Evolutionary conservation across 2,113 vertebrate species (phyloP), one percentile per base, ranked within the genome.

Genomic region (Grammomys surdaster): DNA sequence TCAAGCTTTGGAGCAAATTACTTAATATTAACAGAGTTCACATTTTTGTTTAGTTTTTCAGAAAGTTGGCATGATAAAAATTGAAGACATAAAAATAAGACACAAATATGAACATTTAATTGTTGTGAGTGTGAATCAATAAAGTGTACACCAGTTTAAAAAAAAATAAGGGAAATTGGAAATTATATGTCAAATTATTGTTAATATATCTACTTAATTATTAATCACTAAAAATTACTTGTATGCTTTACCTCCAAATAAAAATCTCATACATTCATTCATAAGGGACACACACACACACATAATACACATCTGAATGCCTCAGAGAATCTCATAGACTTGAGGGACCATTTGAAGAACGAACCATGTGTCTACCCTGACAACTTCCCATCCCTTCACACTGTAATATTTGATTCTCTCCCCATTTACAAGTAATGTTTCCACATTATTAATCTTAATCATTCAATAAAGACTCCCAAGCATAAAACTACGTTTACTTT

Each of bases 1-100:
- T 86, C 40, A 92, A 89, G 36, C 22, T 91, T 89, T 92, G 70
- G 19, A 93, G 40, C 2, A 95, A 84, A 90, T 81, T 92, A 28
- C 11, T 75, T 88, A 73, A 26, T 69, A 13, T 87, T 22, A 17
- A 46, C 7, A 82, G 19, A 40, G n/a, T 76, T n/a, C 13, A 36
- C 91, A 11, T 31, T 97, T 84, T 88, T 51, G 77, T 93, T 88
- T 80, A 90, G 65, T 72, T 95, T 33, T 86, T 33, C 12, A 70
- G 56, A 36, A 22, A 92, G 4, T 1, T 97, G 24, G 16, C 84
- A 31, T 14, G 8, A 36, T 86, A 5, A 92, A 77, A 88, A 0
- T 0, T 3, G 11, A 96, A 72, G 51, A 69, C 12, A 88, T 85
- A 28, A 2, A 89, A 77, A 80, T 80, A 9, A 0, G 63, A 40